These are phyloP conservation scores for Trichogramma evanescens DNA, from an alignment of 2,888 invertebrate genomes.

Conservation along the genomic window DNA sequence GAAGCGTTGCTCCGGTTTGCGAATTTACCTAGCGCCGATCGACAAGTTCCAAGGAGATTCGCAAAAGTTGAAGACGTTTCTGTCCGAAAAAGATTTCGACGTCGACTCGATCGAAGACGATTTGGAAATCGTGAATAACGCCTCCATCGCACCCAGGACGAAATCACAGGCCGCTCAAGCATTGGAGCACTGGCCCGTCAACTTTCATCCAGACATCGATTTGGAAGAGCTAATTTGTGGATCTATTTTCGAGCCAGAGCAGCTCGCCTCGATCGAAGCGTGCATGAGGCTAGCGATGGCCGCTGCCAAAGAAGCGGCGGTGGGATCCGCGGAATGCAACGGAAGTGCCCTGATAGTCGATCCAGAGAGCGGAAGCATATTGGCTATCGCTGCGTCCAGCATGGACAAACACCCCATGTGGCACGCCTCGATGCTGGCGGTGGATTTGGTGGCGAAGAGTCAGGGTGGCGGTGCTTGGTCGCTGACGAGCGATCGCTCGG, in stretches of 20 bases:
- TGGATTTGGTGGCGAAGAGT: slow-evolving; percentile 76
- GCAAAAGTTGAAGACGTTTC: slow-evolving; percentile 45
- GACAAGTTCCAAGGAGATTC: slow-evolving; percentile 21
- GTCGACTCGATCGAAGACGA: slow-evolving; percentile 50
- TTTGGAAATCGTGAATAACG: slow-evolving; percentile 54
- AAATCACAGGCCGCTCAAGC: slow-evolving; percentile 60
- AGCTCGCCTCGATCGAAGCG: slow-evolving; percentile 52
- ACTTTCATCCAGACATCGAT: slow-evolving; percentile 73
- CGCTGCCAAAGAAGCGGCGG: slow-evolving; percentile 42
- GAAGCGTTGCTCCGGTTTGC: slow-evolving; percentile 61
- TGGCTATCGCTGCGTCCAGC: slow-evolving; percentile 61
- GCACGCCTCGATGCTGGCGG: slow-evolving; percentile 78
- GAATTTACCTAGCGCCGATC: slow-evolving; percentile 53
- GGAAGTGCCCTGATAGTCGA: slow-evolving; percentile 66
- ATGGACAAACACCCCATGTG: slow-evolving; percentile 61
- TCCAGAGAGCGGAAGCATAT: slow-evolving; percentile 57
- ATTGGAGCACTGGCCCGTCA: slow-evolving; percentile 68
- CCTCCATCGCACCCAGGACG: slow-evolving; percentile 57
- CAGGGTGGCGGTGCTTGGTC: slow-evolving; percentile 75
- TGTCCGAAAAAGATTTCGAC: slow-evolving; percentile 50
- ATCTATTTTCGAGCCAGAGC: slow-evolving; percentile 52
- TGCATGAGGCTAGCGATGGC: slow-evolving; percentile 58
- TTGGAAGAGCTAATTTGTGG: slow-evolving; percentile 62
- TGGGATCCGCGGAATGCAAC: slow-evolving; percentile 35
- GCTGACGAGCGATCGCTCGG: slow-evolving; percentile 8